Conservation (phyloP, 2,888 invertebrate species). For the Mesorhabditis belari region DNA sequence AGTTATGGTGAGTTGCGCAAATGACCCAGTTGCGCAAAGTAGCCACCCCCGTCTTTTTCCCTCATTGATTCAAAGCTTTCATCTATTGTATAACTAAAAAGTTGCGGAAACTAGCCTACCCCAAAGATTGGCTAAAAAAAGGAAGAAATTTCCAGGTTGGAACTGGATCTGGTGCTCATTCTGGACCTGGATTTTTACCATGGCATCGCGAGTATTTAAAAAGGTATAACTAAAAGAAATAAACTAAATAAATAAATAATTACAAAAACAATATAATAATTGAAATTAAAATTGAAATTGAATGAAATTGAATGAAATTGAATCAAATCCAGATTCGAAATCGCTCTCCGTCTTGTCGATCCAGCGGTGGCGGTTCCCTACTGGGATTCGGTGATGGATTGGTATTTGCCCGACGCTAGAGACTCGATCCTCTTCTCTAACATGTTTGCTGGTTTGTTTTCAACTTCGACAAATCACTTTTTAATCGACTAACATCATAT, state of each 20-base stretch:
- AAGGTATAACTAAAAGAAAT: constrained; percentile 6
- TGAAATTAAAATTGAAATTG: not conserved
- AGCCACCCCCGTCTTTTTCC: no score
- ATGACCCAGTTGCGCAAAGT: no score
- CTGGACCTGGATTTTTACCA: constrained; percentile 50
- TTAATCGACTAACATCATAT: not conserved
- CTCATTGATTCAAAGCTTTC: not conserved
- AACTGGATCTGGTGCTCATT: constrained; percentile 45
- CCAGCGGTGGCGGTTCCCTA: constrained; percentile 54
- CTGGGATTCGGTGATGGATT: constrained; percentile 52
- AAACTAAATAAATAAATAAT: not conserved
- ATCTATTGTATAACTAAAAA: not conserved
- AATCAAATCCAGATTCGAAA: constrained; percentile 29
- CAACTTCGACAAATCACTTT: no score
- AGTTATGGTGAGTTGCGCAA: no score
- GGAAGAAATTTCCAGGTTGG: constrained; percentile 26
- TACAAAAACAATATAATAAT: not conserved
- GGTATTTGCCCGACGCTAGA: constrained; percentile 41
- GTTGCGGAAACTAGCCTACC: no score
- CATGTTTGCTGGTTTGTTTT: constrained; percentile 32
- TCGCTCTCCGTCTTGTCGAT: constrained; percentile 50
- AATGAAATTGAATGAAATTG: not conserved
- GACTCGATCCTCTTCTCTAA: constrained; percentile 46
- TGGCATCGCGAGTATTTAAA: constrained; percentile 50
- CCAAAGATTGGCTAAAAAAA: not conserved